A percentile compares a stretch with the other conserved stretches of the same genome.
These are phyloP conservation scores for Trissolcus brochymenae DNA, from an alignment of 2,888 invertebrate genomes.

Conservation along the genomic window DNA sequence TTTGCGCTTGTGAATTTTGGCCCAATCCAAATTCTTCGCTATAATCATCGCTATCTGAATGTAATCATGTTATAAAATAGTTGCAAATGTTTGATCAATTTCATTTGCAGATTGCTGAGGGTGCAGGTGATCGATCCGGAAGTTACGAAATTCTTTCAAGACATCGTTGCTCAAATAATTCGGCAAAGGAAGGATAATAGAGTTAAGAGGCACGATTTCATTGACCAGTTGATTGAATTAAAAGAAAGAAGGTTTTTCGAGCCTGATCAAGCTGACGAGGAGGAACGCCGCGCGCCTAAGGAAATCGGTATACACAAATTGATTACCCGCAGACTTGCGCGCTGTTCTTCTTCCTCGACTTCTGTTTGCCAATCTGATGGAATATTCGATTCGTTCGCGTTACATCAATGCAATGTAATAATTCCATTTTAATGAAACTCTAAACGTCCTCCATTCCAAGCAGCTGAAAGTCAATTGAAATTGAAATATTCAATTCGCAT, in stretches of 20 bases:
- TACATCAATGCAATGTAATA: conserved; percentile 3
- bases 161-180: conserved; percentile 72
- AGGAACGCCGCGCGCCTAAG: conserved; percentile 56
- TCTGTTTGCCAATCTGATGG: conserved; percentile 12
- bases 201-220: conserved; percentile 72
- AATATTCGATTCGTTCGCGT: conserved; percentile 4
- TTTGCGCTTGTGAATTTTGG: neutral
- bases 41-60: no score
- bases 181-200: conserved; percentile 66
- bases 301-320: conserved; percentile 66
- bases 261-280: conserved; percentile 60
- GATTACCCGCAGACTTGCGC: conserved; percentile 15
- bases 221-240: conserved; percentile 74
- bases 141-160: conserved; percentile 70
- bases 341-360: neutral
- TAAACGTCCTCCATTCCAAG: neutral
- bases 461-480: neutral
- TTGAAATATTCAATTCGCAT: conserved; percentile 4
- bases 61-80: neutral
- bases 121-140: conserved; percentile 68
- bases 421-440: conserved; percentile 11
- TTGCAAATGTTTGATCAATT: conserved; percentile 8
- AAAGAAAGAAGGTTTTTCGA: conserved; percentile 68
- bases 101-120: conserved; percentile 33
- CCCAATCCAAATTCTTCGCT: neutral